Percentiles rank a stretch among this genome's conserved stretches.
Evolutionary conservation across 2,888 invertebrate species (phyloP).

Genomic region (Lagria hirta): DNA sequence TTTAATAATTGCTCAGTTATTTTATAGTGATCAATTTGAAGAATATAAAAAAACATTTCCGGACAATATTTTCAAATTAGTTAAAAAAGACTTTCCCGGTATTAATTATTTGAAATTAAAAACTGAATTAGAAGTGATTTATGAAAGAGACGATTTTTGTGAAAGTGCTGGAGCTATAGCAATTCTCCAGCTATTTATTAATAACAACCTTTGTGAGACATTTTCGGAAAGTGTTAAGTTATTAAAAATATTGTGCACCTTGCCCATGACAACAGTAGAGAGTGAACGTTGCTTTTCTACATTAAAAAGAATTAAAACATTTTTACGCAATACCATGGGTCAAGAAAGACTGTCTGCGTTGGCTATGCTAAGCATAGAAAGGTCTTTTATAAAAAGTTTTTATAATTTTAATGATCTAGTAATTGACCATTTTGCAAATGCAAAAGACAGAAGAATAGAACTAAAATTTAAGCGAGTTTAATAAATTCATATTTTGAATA

Average conservation of each 20-base stretch:
- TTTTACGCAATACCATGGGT: constrained; percentile 34
- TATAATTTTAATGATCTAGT: constrained; percentile 16
- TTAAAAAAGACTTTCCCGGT: constrained; percentile 24
- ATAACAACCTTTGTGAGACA: constrained; percentile 30
- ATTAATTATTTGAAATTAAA: constrained; percentile 33
- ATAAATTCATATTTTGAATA: constrained; percentile 4
- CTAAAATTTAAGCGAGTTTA: constrained; percentile 10
- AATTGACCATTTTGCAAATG: constrained; percentile 17
- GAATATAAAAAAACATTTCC: constrained; percentile 29
- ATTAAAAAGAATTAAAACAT: constrained; percentile 37
- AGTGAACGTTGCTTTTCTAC: constrained; percentile 34
- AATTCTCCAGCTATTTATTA: constrained; percentile 29
- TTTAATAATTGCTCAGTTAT: constrained; percentile 34
- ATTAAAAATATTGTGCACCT: constrained; percentile 36
- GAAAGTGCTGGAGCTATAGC: constrained; percentile 19
- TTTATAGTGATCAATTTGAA: constrained; percentile 30
- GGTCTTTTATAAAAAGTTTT: constrained; percentile 12
- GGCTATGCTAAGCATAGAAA: constrained; percentile 29
- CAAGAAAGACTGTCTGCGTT: constrained; percentile 36
- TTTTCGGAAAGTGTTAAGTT: constrained; percentile 37
- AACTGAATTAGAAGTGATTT: constrained; percentile 36
- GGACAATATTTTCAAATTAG: constrained; percentile 22
- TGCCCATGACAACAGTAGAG: constrained; percentile 38
- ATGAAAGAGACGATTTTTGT: constrained; percentile 33
- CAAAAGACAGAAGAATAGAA: constrained; percentile 7